phyloP scores from a whole-genome alignment of 2,113 vertebrate genomes.

The Oryzias woworae region DNA sequence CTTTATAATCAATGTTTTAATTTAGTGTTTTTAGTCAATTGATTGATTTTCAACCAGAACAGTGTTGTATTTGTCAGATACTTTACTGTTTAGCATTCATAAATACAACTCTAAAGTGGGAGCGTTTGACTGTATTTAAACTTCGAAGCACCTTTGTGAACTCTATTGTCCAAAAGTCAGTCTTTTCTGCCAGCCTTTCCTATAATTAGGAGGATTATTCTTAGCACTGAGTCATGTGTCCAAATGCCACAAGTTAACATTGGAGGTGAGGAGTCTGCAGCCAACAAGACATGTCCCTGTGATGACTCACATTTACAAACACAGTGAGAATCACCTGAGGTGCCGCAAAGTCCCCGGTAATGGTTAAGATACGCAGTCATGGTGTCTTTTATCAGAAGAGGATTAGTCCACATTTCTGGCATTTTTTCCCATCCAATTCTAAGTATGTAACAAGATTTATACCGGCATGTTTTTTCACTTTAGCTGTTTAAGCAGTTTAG shows the following conservation, averaged over 20 bases:
- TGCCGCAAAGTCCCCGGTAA: conserved; percentile 8
- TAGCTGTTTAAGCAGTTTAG: background rate
- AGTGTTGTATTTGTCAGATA: too few species aligned
- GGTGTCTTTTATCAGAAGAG: conserved; percentile 7
- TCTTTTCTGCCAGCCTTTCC: conserved; percentile 6
- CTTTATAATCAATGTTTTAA: too few species aligned
- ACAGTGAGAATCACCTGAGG: conserved; percentile 33
- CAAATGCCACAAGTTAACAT: conserved; percentile 14
- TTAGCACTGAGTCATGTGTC: conserved; percentile 56
- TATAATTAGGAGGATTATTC: conserved; percentile 51
- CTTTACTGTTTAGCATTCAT: background rate
- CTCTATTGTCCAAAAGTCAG: conserved; percentile 1
- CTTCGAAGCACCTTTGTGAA: background rate
- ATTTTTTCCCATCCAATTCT: background rate
- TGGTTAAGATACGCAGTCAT: conserved; percentile 24
- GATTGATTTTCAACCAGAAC: too few species aligned
- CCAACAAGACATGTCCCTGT: conserved; percentile 19
- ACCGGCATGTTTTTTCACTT: background rate
- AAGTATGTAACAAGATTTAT: background rate
- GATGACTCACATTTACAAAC: conserved; percentile 44
- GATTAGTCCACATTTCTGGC: conserved; percentile 8
- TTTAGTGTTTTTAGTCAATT: too few species aligned
- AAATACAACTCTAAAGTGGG: background rate
- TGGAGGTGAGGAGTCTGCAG: conserved; percentile 28
- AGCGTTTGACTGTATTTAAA: conserved; percentile 2